Evolutionary conservation across 1,140 invertebrate species (phyloP).

Genomic region (Brachionus angularis): DNA sequence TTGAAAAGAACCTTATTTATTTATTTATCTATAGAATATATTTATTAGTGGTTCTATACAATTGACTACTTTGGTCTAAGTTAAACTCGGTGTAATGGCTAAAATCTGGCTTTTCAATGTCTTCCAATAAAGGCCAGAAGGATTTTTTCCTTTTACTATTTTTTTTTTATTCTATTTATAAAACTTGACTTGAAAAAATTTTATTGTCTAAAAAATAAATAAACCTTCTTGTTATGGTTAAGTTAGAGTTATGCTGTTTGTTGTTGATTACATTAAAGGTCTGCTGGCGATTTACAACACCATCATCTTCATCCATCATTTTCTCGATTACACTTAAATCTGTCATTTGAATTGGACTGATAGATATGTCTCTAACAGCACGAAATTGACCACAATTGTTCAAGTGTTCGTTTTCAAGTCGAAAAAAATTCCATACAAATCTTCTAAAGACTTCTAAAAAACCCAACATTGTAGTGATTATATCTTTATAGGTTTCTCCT

Average conservation of each 20-base stretch:
- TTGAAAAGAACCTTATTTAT: too few relatives aligned
- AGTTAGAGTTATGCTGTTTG: constrained; percentile 14
- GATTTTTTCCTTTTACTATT: constrained; percentile 24
- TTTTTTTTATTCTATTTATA: not conserved
- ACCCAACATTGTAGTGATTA: constrained; percentile 81
- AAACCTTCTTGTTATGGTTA: constrained; percentile 33
- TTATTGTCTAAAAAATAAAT: not conserved
- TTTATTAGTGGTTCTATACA: constrained; percentile 36
- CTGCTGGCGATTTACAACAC: constrained; percentile 5
- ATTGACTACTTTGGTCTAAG: not conserved
- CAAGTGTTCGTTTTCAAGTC: constrained; percentile 96
- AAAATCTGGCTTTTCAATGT: not conserved
- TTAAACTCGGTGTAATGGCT: constrained; percentile 33
- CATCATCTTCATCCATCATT: constrained; percentile 42
- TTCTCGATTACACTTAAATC: constrained; percentile 39
- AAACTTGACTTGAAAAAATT: not conserved
- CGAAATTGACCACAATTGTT: constrained; percentile 99
- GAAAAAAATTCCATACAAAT: constrained; percentile 99
- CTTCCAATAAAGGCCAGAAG: constrained; percentile 26
- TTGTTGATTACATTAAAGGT: constrained; percentile 3
- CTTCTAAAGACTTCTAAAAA: constrained; percentile 89
- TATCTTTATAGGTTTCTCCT: constrained; percentile 71
- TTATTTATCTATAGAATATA: constrained; percentile 6
- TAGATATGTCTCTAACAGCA: constrained; percentile 94
- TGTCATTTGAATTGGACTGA: constrained; percentile 67